Evolutionary conservation across 2,888 invertebrate species (phyloP), one percentile per base, ranked within the genome.

Genomic region (Dryocosmus kuriphilus): DNA sequence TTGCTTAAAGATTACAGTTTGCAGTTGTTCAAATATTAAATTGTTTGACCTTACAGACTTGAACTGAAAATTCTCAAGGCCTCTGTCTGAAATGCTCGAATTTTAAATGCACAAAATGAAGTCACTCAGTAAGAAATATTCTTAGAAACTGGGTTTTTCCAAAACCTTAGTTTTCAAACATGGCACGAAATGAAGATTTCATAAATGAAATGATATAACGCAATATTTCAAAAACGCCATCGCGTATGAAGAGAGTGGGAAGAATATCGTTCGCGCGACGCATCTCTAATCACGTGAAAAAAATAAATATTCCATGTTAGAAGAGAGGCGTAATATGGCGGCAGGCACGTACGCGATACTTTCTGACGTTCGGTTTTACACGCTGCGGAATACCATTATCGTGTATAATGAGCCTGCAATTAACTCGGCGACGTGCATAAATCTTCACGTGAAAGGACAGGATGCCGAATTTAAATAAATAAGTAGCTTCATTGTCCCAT

Each of bases 381-480:
- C 86, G 87, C 86, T 86, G 85, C 85, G 88, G 91, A 91, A 91
- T 91, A 91, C 88, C 90, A 91, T 91, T 91, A 91, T 89, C 84
- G 88, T 87, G 85, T 75, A 90, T 90, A 91, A 91, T 90, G 88
- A 90, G 86, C 84, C 88, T 89, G 90, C 90, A 91, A 91, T 91
- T 91, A 91, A 91, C 90, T 88, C 89, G 88, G 86, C 89, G 90
- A 86, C 89, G 87, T 90, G 90, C 89, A 90, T 90, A 90, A 90
- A 91, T 91, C 90, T 89, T 89, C 85, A 85, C 85, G 86, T 91
- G 91, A 91, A 91, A 91, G 90, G 89, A 90, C 91, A 90, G 90
- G 91, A 91, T 90, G 90, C 90, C 88, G 88, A 90, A 90, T 91
- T 91, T 90, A 91, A 91, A 91, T 91, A 91, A 91, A 91, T 91